Evolutionary conservation across 2,888 invertebrate genomes (phyloP), one percentile per base, ranked within the genome.

Genomic region (Dioctria rufipes): DNA sequence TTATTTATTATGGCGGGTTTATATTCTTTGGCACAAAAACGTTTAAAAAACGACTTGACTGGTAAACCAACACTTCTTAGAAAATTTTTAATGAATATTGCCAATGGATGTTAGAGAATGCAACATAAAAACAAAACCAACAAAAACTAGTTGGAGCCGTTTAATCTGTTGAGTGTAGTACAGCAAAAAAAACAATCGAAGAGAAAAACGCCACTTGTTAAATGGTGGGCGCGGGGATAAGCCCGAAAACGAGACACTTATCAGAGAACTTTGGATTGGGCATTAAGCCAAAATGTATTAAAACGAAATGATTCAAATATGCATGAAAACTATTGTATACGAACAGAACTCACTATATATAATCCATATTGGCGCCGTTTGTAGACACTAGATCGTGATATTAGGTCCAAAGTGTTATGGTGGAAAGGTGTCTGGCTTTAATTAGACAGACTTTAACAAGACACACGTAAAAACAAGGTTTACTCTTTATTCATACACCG

Each of bases 191-290:
- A 25, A 67, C 13, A 67, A 67, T 25, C 46, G 46, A 4, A 13
- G 2, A 13, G 67, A 5, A 11, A 43, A 25, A 11, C 13, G 67
- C 46, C 67, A 67, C 67, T 67, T 67, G 67, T 49, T 67, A 46
- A 8, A 8, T 8, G 46, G 8, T 46, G 8, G 5, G 46, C 46
- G 5, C 46, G 46, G 1, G 46, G 5, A 5, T 67, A 25, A 67
- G 43, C 43, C 67, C 43, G 25, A 67, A 13, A 43, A 43, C 46
- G 66, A 11, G 3, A 25, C 25, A 9, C 13, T 49, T 25, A 9
- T 5, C 42, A 46, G n/a, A 67, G 46, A 43, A 67, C 67, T 67
- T 67, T 67, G 67, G 43, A 67, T 43, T 67, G 8, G 67, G 67
- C 67, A 67, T 46, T 13, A 46, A 25, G 67, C 67, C 67, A 67